phyloP scores from a whole-genome alignment of 2,113 vertebrate genomes.

The Tamias sibiricus region DNA sequence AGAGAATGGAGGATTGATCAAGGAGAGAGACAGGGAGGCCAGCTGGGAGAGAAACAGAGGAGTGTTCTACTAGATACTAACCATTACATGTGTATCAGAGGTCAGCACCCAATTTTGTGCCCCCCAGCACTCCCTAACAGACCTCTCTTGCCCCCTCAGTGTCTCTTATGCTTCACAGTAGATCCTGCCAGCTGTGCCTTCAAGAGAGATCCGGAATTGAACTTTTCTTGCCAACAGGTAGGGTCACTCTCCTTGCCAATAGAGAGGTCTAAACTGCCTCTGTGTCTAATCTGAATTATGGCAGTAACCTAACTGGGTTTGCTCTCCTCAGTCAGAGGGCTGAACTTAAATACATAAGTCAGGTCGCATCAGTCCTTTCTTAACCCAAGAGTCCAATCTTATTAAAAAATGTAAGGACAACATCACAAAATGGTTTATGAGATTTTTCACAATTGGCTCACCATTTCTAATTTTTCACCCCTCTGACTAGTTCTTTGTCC shows the following conservation, averaged over 20 bases:
- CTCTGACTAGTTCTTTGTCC: neutral
- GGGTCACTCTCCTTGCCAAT: neutral
- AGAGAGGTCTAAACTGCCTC: neutral
- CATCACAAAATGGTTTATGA: neutral
- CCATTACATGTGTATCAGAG: neutral
- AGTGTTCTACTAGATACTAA: neutral
- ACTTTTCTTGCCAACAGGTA: neutral
- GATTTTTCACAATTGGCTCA: neutral
- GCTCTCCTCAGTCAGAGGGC: too few species aligned
- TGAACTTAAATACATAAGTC: neutral
- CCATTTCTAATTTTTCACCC: neutral
- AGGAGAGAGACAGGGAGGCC: neutral
- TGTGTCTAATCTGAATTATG: neutral
- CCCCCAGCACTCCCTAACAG: rapidly evolving
- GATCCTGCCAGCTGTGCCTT: neutral
- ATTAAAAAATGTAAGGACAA: neutral
- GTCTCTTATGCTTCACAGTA: neutral
- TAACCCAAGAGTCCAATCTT: neutral
- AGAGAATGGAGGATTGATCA: neutral
- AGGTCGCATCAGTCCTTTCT: neutral
- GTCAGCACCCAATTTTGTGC: neutral
- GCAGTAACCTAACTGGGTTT: neutral
- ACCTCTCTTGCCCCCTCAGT: neutral
- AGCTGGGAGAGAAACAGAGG: neutral
- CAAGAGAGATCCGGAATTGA: neutral